Base-by-base conservation (phyloP, 2,797 vertebrate genomes). In the Oreonectes daqikongensis region DNA sequence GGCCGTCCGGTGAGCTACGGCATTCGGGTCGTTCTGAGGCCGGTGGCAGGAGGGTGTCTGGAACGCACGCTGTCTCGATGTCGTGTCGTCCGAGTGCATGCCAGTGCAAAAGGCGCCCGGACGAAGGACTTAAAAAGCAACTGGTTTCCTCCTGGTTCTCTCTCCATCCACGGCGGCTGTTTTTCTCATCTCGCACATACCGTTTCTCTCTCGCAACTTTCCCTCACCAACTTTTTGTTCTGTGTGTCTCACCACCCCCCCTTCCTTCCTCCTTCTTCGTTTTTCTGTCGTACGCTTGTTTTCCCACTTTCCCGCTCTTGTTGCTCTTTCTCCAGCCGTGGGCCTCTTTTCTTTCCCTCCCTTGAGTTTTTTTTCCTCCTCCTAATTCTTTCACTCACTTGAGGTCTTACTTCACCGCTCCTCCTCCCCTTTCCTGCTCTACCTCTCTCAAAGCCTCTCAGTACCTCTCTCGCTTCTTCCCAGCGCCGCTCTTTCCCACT, bases 1-100 rank as follows among this genome's bases (percentile, higher is more conserved):
- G 40, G 40, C 11, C 12, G 40, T 42, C 40, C 40, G 10, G 12
- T 42, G 12, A 42, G 40, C 40, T 42, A 42, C 0, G 40, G 32
- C 44, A 35, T 73, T 67, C 18, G 15, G 80, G 35, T 71, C 30
- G 69, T 4, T 14, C 44, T 68, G 64, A 52, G 52, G 8, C 35
- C 60, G 87, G 44, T 57, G 78, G 78, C 78, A 81, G 87, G 84
- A 79, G 78, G 81, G 86, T 83, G 88, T 87, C 75, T 82, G 77
- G 81, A 91, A 89, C 71, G 55, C 14, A 73, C 72, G 86, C 85
- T 84, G 86, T 87, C 88, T 88, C 65, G 84, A 79, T 82, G 87
- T 84, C 17, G 86, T 83, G 79, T 85, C 86, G 87, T 90, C 92
- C 64, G 91, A 88, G 88, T 92, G 90, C 93, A 94, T 94, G 87